Conservation (phyloP, 2,113 vertebrate genomes). For the Myxocyprinus asiaticus region DNA sequence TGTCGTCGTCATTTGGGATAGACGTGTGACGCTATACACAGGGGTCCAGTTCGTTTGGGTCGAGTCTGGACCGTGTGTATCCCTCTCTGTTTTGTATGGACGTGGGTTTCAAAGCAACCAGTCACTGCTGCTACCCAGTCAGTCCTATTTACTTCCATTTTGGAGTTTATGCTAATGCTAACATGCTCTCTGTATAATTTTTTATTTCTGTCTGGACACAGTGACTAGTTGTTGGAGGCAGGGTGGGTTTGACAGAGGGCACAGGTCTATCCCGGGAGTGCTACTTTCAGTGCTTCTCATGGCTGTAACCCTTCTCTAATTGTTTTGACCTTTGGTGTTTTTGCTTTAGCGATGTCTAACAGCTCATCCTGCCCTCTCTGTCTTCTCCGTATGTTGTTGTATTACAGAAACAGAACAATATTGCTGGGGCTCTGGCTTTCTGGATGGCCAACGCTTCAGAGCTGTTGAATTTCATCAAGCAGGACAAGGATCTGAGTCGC, state of each 20-base stretch:
- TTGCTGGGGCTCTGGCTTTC: slow-evolving; percentile 96
- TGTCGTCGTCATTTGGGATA: slow-evolving; percentile 70
- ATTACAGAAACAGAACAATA: slow-evolving; percentile 97
- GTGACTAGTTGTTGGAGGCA: slow-evolving; percentile 83
- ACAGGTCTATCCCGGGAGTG: slow-evolving; percentile 85
- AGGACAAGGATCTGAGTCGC: slow-evolving; percentile 93
- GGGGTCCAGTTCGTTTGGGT: slow-evolving; percentile 60
- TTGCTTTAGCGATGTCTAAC: slow-evolving; percentile 32
- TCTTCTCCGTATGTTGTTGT: slow-evolving; percentile 42
- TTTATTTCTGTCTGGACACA: background rate
- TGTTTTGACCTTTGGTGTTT: background rate
- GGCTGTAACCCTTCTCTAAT: slow-evolving; percentile 64
- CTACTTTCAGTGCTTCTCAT: slow-evolving; percentile 74
- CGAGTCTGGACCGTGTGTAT: slow-evolving; percentile 65
- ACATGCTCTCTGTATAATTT: background rate
- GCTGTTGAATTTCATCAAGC: slow-evolving; percentile 96
- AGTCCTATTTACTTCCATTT: background rate
- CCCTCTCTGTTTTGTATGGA: slow-evolving; percentile 67
- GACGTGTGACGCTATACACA: slow-evolving; percentile 80
- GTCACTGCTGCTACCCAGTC: slow-evolving; percentile 68
- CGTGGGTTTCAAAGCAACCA: slow-evolving; percentile 78
- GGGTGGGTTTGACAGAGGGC: slow-evolving; percentile 73
- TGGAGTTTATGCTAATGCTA: slow-evolving; percentile 10
- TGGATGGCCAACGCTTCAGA: slow-evolving; percentile 99
- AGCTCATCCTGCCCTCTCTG: background rate